Evolutionary conservation across 2,797 vertebrate species (phyloP), one percentile per base, ranked within the genome.

Genomic region (Sebastes variabilis): DNA sequence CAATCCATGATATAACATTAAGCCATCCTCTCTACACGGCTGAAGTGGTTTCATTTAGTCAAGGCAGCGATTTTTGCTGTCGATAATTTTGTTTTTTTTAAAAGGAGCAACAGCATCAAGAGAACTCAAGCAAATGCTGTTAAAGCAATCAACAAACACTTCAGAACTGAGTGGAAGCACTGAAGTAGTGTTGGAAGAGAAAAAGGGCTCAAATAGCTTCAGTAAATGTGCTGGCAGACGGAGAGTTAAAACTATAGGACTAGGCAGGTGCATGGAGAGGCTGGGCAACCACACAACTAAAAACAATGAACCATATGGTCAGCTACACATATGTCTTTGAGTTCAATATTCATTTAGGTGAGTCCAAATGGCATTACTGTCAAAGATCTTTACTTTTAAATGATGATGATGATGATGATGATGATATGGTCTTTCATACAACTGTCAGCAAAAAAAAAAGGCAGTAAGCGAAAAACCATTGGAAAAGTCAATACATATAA

Each of bases 91-190:
- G 0, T 60, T 82, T 81, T 67, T 69, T 69, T 72, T 56, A 65
- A 80, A 88, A 72, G 29, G 55, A 75, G 82, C 60, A 76, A 68
- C 25, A 32, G 60, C 69, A 75, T 83, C 72, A 72, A 87, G 79
- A 78, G 84, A 80, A 77, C 83, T 87, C 30, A 79, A 83, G 68
- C 59, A 84, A 85, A 82, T 76, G 80, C 54, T n/a, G 68, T 76
- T 75, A 72, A 81, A 77, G 82, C 77, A 85, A 87, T 90, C 82
- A 84, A 73, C 67, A 82, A 77, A 85, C 82, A 80, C 88, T 86
- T 89, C 76, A 89, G 66, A 77, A 81, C 55, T 25, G 69, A 82
- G 76, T 34, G 20, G 64, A 84, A 71, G 46, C 67, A 66, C 5
- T 74, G 79, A 77, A 81, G 72, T 68, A 24, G 60, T 54, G 69